Base-by-base conservation (phyloP, 2,888 invertebrate genomes). In the Megamerina dolium region DNA sequence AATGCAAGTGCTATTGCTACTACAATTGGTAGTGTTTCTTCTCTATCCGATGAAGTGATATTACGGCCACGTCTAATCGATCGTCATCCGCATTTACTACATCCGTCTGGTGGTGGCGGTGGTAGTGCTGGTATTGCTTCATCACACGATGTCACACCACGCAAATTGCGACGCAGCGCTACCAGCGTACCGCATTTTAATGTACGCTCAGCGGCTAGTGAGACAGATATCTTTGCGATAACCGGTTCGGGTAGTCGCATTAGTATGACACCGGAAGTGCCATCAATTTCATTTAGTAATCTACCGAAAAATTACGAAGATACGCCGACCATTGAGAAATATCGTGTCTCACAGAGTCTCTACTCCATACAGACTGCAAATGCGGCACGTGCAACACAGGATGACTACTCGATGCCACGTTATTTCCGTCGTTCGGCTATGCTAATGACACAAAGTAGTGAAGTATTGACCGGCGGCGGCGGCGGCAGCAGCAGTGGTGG, bases 381-480 rank as follows among this genome's bases (percentile, higher is more conserved):
- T 32, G 61, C 60, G 12, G 49, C 53, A 17, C 60, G 61, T 38
- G 73, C 73, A 23, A 70, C 74, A 19, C 74, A 76, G 48, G 53
- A 59, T 13, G 81, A 80, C 50, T 79, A 75, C 41, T 78, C 79
- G 16, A 80, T 80, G 81, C 80, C 80, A 0, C 70, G 81, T 45
- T 79, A 79, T 53, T 80, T 78, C 51, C 75, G 80, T 0, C 68
- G 73, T 2, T 63, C 73, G 2, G 68, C 63, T 20, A 57, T 66
- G 47, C 51, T 68, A 12, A 53, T 65, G 48, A 56, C 71, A 1
- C 66, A 68, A 41, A 72, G 70, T 37, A 59, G 50, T 2, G 70
- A 71, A 43, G 54, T 64, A 12, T 30, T 66, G 37, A 16, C 41
- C 13, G 23, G 26, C 2, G n/a, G n/a, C n/a, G n/a, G n/a, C n/a